Percentiles rank a stretch among this genome's conserved stretches.
Evolutionary conservation across 2,888 invertebrate species (phyloP).

Genomic region (Dryococelus australis): DNA sequence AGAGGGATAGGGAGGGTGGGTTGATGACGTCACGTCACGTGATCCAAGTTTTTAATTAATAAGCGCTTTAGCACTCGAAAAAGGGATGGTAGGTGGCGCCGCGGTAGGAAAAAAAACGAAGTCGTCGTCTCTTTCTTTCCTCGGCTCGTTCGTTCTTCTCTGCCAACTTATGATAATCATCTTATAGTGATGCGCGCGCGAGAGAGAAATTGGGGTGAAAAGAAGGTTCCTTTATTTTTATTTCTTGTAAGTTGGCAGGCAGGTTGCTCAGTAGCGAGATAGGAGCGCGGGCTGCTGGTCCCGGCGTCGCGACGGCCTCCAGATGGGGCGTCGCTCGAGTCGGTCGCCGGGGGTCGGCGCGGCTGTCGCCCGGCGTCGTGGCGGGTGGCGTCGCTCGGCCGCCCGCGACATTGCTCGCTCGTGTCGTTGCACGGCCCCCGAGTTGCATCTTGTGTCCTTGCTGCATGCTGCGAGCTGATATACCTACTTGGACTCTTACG

Average conservation of each 20-base stretch:
- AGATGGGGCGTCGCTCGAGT: background rate
- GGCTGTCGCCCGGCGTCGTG: background rate
- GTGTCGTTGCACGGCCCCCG: too few species aligned
- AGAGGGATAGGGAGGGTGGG: slow-evolving; percentile 38
- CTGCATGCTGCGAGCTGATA: too few species aligned
- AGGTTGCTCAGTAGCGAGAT: slow-evolving; percentile 17
- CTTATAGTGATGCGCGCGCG: slow-evolving; percentile 28
- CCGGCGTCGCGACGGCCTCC: background rate
- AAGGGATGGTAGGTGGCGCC: slow-evolving; percentile 12
- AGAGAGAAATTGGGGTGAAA: slow-evolving; percentile 23
- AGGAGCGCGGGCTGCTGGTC: background rate
- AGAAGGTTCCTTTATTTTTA: background rate
- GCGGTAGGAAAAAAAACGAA: background rate
- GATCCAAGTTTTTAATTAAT: slow-evolving; percentile 45
- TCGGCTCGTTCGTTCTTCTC: slow-evolving; percentile 9
- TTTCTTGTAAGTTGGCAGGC: background rate
- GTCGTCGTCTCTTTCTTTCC: slow-evolving; percentile 17
- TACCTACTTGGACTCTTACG: too few species aligned
- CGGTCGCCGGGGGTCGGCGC: background rate
- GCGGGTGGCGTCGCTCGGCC: background rate
- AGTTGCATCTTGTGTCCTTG: too few species aligned
- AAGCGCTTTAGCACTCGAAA: slow-evolving; percentile 32
- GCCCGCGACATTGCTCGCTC: background rate
- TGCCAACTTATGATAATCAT: slow-evolving; percentile 30
- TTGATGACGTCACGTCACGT: slow-evolving; percentile 44